Percentiles rank a stretch among this genome's conserved stretches.
phyloP scores from a whole-genome alignment of 2,113 vertebrate species.

The Pelecanus crispus region DNA sequence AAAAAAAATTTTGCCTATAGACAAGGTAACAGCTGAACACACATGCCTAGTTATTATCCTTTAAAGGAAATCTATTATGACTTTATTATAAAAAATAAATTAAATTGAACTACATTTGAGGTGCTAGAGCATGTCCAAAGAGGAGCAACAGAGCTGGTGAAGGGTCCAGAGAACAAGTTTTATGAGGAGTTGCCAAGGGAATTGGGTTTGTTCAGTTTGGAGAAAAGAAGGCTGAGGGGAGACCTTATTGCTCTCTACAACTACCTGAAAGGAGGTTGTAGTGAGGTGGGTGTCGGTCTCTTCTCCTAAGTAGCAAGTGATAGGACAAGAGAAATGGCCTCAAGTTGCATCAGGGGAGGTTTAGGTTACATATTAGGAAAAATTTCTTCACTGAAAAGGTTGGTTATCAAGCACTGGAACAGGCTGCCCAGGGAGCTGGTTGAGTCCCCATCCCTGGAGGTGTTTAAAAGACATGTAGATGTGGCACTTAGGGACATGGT shows the following conservation, averaged over 20 bases:
- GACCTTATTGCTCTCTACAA: neutral
- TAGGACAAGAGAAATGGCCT: neutral
- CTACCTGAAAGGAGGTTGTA: neutral
- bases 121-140: neutral
- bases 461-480: neutral
- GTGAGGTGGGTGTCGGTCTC: rapidly evolving
- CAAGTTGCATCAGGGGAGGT: rapidly evolving
- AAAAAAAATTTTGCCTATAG: neutral
- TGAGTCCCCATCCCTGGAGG: neutral
- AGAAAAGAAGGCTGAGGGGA: neutral
- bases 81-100: neutral
- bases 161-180: neutral
- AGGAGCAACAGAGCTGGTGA: neutral
- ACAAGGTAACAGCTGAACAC: neutral
- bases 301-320: neutral
- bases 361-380: neutral
- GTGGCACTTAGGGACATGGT: neutral
- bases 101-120: neutral
- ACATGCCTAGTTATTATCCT: neutral
- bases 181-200: rapidly evolving
- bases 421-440: neutral
- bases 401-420: neutral
- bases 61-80: neutral
- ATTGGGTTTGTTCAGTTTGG: neutral
- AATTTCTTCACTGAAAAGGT: neutral